Base-by-base conservation (phyloP, 2,888 invertebrate species). In the Pocota personata region DNA sequence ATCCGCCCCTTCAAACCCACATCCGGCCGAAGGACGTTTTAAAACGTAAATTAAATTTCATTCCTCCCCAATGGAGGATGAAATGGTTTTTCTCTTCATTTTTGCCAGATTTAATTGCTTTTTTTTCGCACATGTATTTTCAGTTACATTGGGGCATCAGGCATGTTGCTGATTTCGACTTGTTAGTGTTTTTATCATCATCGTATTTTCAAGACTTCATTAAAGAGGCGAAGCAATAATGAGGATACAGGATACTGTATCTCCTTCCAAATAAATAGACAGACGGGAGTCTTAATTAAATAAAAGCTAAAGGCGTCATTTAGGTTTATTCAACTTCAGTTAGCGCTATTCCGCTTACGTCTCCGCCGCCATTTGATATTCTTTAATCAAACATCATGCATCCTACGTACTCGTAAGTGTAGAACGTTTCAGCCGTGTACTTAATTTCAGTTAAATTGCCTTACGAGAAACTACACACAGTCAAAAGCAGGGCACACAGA, bases 71-170 rank as follows among this genome's bases (percentile, higher is more conserved):
- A 58, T 19, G 32, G 62, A 40, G 57, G 62, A 77, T 71, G 48
- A 76, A 71, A 82, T 62, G 48, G 64, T 64, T 71, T 77, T 77
- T 69, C 57, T 40, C 57, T 62, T 71, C 57, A 48, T 69, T 64
- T 76, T 76, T 55, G 57, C 62, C 69, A 77, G 55, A 77, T 77
- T 76, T 82, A 82, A 82, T 82, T 82, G 77, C 55, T 82, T 82
- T 80, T 50, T 48, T 52, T 46, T 57, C 50, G 48, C 43, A 62
- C 72, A 35, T 57, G 40, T 24, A 19, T 12, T 50, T 21, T 52
- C 58, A 52, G 27, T 52, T 58, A 46, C 75, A 62, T 75, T 67
- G 75, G 24, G 24, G 24, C 4, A 24, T 30, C 64, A 48, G 37
- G 46, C 14, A 37, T 16, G 24, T 24, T 24, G 24, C 24, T 32